Conservation (phyloP, 2,797 vertebrate species). For the Huso huso region DNA sequence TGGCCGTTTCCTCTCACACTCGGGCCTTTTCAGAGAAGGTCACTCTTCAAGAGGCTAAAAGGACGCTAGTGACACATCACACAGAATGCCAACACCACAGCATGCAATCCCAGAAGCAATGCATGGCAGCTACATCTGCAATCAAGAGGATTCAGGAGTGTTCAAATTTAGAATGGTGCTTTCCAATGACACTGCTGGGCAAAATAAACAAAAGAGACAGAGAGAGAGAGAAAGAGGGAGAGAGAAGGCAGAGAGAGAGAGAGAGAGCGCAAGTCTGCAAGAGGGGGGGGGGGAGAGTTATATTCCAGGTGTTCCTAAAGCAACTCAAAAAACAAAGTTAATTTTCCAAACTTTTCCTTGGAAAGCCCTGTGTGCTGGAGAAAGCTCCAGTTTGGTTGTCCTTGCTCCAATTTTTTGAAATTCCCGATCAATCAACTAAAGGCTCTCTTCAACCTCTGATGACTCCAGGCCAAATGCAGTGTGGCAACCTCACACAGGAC, state of each 20-base stretch:
- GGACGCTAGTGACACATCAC: too few relatives aligned
- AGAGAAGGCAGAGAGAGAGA: too few relatives aligned
- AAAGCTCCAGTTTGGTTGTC: slow-evolving; percentile 25
- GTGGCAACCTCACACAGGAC: slow-evolving; percentile 50
- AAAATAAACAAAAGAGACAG: slow-evolving; percentile 43
- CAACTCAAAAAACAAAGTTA: slow-evolving; percentile 34
- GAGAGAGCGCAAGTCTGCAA: too few relatives aligned
- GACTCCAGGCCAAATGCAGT: slow-evolving; percentile 52
- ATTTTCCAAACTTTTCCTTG: slow-evolving; percentile 41
- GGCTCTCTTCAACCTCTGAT: slow-evolving; percentile 41
- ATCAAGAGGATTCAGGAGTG: too few relatives aligned
- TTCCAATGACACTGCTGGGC: slow-evolving; percentile 59
- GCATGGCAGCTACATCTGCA: too few relatives aligned
- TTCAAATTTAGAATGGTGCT: too few relatives aligned
- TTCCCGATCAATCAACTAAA: slow-evolving; percentile 52
- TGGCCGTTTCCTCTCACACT: too few relatives aligned
- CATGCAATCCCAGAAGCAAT: too few relatives aligned
- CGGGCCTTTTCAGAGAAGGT: too few relatives aligned
- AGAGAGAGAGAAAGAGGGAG: too few relatives aligned
- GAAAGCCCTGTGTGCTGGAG: slow-evolving; percentile 38
- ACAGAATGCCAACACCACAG: too few relatives aligned
- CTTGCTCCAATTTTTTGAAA: slow-evolving; percentile 25
- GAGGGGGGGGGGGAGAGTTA: slow-evolving; percentile 34
- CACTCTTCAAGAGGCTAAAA: too few relatives aligned
- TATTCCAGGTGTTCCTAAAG: slow-evolving; percentile 46